Conservation (phyloP, 2,113 vertebrate genomes). For the Murina feae region DNA sequence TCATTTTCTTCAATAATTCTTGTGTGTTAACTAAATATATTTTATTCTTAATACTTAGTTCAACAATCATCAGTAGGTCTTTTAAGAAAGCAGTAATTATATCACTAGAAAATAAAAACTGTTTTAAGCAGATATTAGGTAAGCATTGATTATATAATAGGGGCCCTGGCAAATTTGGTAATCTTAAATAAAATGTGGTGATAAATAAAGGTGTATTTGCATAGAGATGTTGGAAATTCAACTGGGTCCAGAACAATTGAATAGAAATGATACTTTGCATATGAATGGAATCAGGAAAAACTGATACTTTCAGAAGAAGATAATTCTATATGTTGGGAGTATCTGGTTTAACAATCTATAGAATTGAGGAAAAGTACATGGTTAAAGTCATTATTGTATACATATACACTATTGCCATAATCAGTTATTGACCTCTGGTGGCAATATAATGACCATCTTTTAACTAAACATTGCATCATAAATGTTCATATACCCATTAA, state of each 20-base stretch:
- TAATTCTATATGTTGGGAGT: neutral
- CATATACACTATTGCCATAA: neutral
- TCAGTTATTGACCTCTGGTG: neutral
- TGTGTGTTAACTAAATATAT: neutral
- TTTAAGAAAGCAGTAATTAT: neutral
- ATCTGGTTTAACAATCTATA: neutral
- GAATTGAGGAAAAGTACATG: neutral
- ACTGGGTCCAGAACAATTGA: neutral
- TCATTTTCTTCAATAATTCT: neutral
- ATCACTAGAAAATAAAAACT: neutral
- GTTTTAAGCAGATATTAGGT: neutral
- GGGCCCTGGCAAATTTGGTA: accelerated
- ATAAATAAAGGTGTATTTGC: neutral
- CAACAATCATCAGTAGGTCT: neutral
- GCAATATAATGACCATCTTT: neutral
- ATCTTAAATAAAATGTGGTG: neutral
- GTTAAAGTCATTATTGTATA: neutral
- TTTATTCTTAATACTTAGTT: neutral
- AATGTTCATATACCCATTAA: neutral
- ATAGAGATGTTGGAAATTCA: neutral
- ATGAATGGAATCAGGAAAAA: neutral
- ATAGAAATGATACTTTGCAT: neutral
- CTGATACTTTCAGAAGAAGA: neutral
- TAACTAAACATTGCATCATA: neutral
- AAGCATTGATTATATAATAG: neutral